These are phyloP conservation scores for Orientallactaga sibirica DNA, from an alignment of 2,797 vertebrate species.

Conservation along the genomic window DNA sequence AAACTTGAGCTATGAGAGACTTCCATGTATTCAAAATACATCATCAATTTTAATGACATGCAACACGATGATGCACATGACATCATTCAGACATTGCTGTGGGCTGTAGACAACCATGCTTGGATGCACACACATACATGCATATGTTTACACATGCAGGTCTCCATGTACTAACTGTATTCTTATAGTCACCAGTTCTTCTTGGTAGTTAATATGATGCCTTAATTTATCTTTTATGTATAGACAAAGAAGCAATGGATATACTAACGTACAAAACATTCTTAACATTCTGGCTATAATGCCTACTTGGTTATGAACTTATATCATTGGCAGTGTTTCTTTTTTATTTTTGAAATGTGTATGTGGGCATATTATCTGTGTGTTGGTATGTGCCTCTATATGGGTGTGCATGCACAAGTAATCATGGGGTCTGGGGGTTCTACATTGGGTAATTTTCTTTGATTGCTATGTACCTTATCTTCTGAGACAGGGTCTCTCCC, in stretches of 20 bases:
- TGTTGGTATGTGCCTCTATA: too few relatives aligned
- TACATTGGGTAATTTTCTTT: too few relatives aligned
- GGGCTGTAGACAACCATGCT: not conserved
- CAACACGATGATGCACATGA: not conserved
- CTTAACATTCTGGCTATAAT: constrained; percentile 24
- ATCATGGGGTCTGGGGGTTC: too few relatives aligned
- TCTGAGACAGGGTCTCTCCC: too few relatives aligned
- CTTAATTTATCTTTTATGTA: constrained; percentile 45
- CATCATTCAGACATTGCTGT: constrained; percentile 4
- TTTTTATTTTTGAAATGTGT: too few relatives aligned
- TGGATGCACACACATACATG: not conserved
- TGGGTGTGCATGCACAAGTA: too few relatives aligned
- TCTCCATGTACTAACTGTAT: constrained; percentile 77
- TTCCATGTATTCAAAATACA: constrained; percentile 55
- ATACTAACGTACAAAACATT: constrained; percentile 38
- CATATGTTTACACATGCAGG: not conserved
- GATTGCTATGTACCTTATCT: too few relatives aligned
- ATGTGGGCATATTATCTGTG: too few relatives aligned
- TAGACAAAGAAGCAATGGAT: constrained; percentile 66
- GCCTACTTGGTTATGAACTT: constrained; percentile 46
- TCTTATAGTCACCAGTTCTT: constrained; percentile 29
- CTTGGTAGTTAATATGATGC: constrained; percentile 61
- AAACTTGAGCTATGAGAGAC: not conserved
- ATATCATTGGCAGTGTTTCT: too few relatives aligned
- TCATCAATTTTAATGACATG: constrained; percentile 44